Base-by-base conservation (phyloP, 2,113 vertebrate genomes). In the Labrus mixtus region DNA sequence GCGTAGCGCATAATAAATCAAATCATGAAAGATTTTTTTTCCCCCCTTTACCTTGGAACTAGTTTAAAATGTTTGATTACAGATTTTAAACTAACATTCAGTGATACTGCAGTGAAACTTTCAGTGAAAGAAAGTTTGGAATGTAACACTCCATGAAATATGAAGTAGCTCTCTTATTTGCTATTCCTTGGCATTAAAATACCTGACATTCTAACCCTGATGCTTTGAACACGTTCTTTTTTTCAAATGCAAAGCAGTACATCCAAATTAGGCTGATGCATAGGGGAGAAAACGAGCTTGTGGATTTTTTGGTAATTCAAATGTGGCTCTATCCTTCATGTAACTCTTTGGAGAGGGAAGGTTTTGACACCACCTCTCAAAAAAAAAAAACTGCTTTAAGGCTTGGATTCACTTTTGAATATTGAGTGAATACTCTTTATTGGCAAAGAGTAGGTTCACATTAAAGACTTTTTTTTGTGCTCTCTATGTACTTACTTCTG, bases 171-270 rank as follows among this genome's bases (percentile, higher is more conserved):
- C 46, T 46, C 1, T 10, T 58, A 10, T 53, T 71, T 51, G 23
- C 22, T 37, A 54, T 25, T 9, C 4, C 17, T 71, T 53, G 51
- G 20, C 2, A 51, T 77, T 46, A 22, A 59, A 66, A 70, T 22
- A 23, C 16, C 50, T 59, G 53, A 76, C 61, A 72, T 48, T 37
- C 17, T 80, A 41, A 69, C 46, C 63, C 37, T 41, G 16, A 56
- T 2, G 11, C 46, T n/a, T 37, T 51, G 46, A 43, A 43, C 29
- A 33, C n/a, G n/a, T n/a, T n/a, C n/a, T n/a, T n/a, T n/a, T n/a
- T 46, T 0, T 77, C 4, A 63, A 73, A 69, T 68, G 46, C n/a
- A 69, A 73, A 73, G 36, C 5, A 68, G 65, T 25, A 10, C 45
- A 46, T 67, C 41, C 57, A 63, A 58, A 73, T 64, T 33, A 73